Base-by-base conservation (phyloP, 1,140 invertebrate genomes). In the Cydia fagiglandana region DNA sequence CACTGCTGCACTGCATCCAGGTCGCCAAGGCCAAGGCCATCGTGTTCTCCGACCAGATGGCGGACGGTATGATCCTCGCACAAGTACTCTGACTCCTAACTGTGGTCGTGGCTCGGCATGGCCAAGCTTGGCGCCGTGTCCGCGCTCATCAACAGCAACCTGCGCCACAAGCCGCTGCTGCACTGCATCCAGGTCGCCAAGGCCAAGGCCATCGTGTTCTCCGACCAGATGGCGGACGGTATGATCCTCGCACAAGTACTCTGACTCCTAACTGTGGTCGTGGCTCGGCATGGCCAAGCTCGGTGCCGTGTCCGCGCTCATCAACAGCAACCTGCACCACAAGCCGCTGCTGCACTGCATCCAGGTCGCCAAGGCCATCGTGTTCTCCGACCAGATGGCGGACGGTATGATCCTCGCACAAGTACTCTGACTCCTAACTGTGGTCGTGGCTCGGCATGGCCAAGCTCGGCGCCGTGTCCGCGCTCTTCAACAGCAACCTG, bases 241-340 rank as follows among this genome's bases (percentile, higher is more conserved):
- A 91, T 89, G 89, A 75, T 78, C 15, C 13, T 53, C 15, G 12
- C 50, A 53, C 7, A 24, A 24, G 53, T 56, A 15, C 12, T 17
- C 53, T 56, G 53, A 17, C 38, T n/a, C n/a, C 47, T 13, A n/a
- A 56, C n/a, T 66, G 38, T 53, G 94, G 77, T 95, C 96, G 61
- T 99, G 98, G 98, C 93, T 99, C 10, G 98, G 98, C 20, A 93
- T 99, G 77, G 96, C 97, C 15, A 98, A 99, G 94, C 93, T 99
- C 53, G 99, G 98, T 2, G 95, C 98, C 0, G 96, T 98, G 20
- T 96, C 96, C 2, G 96, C 98, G 0, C 94, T 99, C 30, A 97
- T 99, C 81, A 99, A 99, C 86, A 98, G 96, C 78, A 99, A 99
- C 91, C 94, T 98, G 50, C 94, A 96, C 74, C 95, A 96, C 79